phyloP scores from a whole-genome alignment of 2,888 invertebrate genomes.

The Eurytoma adleriae region DNA sequence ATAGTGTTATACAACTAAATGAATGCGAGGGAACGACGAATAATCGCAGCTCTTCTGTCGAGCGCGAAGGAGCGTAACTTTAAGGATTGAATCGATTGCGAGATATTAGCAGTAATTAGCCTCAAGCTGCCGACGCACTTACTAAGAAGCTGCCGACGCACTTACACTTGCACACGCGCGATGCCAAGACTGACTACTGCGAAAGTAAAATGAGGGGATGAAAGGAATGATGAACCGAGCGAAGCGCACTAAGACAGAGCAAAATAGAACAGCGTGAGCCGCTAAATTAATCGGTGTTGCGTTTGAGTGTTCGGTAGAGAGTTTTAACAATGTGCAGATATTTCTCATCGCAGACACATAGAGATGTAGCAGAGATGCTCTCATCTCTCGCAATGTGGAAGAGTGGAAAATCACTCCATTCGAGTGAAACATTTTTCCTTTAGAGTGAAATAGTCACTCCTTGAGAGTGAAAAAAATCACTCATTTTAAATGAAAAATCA shows the following conservation, averaged over 20 bases:
- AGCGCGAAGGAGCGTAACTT: conserved; percentile 9
- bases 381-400: conserved; percentile 11
- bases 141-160: conserved; percentile 59
- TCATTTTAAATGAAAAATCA: too few relatives aligned
- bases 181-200: conserved; percentile 70
- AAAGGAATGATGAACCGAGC: conserved; percentile 5
- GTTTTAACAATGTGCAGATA: conserved; percentile 72
- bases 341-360: conserved; percentile 46
- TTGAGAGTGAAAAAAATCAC: background rate
- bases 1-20: background rate
- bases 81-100: conserved; percentile 27
- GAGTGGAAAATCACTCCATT: background rate
- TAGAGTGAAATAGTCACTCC: background rate
- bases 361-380: conserved; percentile 28
- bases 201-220: conserved; percentile 50
- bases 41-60: conserved; percentile 29
- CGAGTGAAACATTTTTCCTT: too few relatives aligned
- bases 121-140: conserved; percentile 59
- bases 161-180: conserved; percentile 43
- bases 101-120: conserved; percentile 43
- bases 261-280: conserved; percentile 51
- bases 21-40: conserved; percentile 52
- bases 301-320: conserved; percentile 75
- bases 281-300: conserved; percentile 71
- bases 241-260: conserved; percentile 14